These are phyloP conservation scores for Mythimna impura DNA, from an alignment of 2,888 invertebrate species.

Conservation along the genomic window DNA sequence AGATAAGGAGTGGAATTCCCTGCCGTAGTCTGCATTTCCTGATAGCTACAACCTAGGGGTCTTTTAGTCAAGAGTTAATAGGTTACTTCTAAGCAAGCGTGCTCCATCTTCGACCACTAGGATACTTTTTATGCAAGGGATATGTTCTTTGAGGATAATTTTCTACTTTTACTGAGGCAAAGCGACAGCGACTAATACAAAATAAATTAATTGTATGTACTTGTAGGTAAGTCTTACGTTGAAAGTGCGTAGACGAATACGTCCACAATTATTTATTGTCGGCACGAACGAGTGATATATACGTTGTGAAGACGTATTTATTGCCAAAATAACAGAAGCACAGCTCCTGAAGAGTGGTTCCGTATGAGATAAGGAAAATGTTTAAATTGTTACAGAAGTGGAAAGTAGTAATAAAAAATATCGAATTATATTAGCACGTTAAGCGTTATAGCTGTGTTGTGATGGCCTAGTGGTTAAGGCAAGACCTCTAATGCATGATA, in stretches of 20 bases:
- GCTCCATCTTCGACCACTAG: too few species aligned
- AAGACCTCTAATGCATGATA: too few species aligned
- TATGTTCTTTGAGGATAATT: background rate
- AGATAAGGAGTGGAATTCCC: too few species aligned
- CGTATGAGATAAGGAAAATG: slow-evolving; percentile 17
- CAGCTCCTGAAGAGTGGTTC: slow-evolving; percentile 39
- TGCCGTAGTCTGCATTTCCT: too few species aligned
- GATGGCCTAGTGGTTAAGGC: too few species aligned
- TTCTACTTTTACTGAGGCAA: background rate
- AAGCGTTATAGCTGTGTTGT: too few species aligned
- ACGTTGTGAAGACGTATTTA: slow-evolving; percentile 74
- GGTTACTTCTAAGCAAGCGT: too few species aligned
- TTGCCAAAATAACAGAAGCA: slow-evolving; percentile 57
- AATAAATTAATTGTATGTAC: slow-evolving; percentile 62
- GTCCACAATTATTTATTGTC: slow-evolving; percentile 68
- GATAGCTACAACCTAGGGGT: too few species aligned
- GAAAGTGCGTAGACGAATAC: slow-evolving; percentile 61
- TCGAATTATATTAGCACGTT: too few species aligned
- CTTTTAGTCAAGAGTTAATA: too few species aligned
- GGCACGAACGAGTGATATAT: slow-evolving; percentile 64
- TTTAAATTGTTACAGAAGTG: background rate
- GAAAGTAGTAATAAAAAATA: too few species aligned
- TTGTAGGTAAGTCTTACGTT: slow-evolving; percentile 34
- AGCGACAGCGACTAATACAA: slow-evolving; percentile 31
- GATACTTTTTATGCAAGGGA: too few species aligned